Percentiles rank a stretch among this genome's conserved stretches.
phyloP scores from a whole-genome alignment of 1,140 invertebrate genomes.

The Helicoverpa zea region DNA sequence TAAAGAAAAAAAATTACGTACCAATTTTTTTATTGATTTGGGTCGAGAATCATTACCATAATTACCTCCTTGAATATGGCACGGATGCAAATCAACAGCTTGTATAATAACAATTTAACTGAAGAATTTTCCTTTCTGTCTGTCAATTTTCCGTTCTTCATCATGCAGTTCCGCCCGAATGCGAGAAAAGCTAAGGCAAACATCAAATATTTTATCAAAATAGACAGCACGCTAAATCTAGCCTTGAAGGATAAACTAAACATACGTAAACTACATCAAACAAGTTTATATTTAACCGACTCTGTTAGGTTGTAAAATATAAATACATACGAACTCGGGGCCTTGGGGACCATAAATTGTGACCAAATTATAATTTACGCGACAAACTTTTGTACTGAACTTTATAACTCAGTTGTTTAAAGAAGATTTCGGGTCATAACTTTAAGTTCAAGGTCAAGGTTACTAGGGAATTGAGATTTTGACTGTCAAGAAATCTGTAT shows the following conservation, averaged over 20 bases:
- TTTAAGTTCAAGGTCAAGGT: constrained; percentile 12
- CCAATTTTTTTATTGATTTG: no score
- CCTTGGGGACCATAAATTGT: constrained; percentile 20
- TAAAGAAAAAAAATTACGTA: no score
- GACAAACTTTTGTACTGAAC: constrained; percentile 8
- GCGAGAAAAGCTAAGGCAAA: no score
- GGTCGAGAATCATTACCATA: no score
- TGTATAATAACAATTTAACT: no score
- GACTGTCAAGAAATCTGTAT: no score
- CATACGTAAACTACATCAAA: constrained; percentile 8
- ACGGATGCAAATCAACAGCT: no score
- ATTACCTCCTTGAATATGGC: no score
- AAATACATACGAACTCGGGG: constrained; percentile 17
- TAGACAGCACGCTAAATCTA: constrained; percentile 13
- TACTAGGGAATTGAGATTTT: no score
- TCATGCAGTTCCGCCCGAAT: no score
- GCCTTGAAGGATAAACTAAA: constrained; percentile 12
- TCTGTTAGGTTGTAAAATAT: constrained; percentile 32
- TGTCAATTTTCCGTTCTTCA: no score
- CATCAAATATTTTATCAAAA: background rate
- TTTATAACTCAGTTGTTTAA: constrained; percentile 29
- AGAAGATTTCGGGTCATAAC: constrained; percentile 1
- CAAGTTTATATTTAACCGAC: constrained; percentile 24
- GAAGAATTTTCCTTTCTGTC: no score
- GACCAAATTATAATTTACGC: constrained; percentile 42